These are phyloP conservation scores for Tangara arthus DNA, from an alignment of 2,797 vertebrate species.

Conservation along the genomic window DNA sequence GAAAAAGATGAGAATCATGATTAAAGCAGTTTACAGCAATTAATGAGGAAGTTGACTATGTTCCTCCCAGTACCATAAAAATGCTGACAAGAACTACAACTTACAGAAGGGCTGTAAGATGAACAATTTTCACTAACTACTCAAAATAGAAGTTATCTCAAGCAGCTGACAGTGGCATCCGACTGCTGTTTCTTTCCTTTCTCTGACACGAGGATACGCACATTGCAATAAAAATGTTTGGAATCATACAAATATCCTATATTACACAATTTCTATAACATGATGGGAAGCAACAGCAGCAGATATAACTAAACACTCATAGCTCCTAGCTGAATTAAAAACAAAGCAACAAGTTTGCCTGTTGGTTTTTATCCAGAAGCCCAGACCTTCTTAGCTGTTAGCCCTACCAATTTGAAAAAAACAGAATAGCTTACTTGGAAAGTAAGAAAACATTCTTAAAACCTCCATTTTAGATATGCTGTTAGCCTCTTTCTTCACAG, in stretches of 20 bases:
- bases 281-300: not conserved
- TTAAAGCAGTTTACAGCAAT: not conserved
- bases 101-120: not conserved
- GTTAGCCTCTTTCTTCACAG: not conserved
- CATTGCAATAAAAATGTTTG: not conserved
- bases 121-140: not conserved
- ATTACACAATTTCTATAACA: not conserved
- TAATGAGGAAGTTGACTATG: conserved; percentile 9
- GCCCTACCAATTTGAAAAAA: not conserved
- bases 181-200: not conserved
- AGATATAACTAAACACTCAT: not conserved
- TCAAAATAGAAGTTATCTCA: not conserved
- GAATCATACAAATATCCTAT: not conserved
- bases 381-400: not conserved
- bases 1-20: not conserved
- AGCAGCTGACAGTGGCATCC: not conserved
- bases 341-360: not conserved
- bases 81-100: conserved; percentile 15
- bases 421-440: accelerated
- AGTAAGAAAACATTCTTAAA: not conserved
- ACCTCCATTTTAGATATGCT: not conserved
- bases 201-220: not conserved
- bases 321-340: not conserved
- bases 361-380: not conserved
- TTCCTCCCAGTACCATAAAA: not conserved